Evolutionary conservation across 2,797 vertebrate species (phyloP), one percentile per base, ranked within the genome.

Genomic region (Anguilla marmorata): DNA sequence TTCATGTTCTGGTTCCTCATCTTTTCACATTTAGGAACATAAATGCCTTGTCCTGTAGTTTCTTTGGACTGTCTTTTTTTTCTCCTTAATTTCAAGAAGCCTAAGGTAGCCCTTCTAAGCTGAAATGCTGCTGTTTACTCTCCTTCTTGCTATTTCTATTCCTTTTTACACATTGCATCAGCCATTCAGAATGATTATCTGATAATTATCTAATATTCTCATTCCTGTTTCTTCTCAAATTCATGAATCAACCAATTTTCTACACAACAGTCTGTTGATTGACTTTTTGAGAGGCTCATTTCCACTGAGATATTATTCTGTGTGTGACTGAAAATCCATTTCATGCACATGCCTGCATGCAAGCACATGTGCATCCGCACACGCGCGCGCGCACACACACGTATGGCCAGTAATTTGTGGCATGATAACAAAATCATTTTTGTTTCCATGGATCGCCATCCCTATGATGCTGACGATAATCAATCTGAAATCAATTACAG

Each of bases 401-500:
- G 48, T 69, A 63, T 30, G 21, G 2, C n/a, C 21, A 83, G 83
- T 56, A 16, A 56, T 84, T 19, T 30, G 12, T 54, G 21, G 50
- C 82, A 84, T 82, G 79, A 82, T 52, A 52, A 84, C 83, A 84
- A 84, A 89, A 63, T 41, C 21, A 86, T 89, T 92, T 93, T 93
- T 91, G 93, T 92, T 92, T 91, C 91, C 88, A 89, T 91, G 93
- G 89, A 88, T 88, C 85, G 86, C 92, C 89, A 85, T 88, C 91
- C 90, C 91, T 87, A 88, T 92, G 92, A 91, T 93, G 92, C 94
- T 90, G 92, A 95, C 95, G 94, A 96, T 96, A 96, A 97, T 98
- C 95, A 96, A 96, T 96, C 97, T 96, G 95, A 94, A 96, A 97
- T 97, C 95, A 97, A 97, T 97, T 96, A 96, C 94, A 88, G 14